Percentiles rank a stretch among this genome's conserved stretches.
Conservation (phyloP, 30 jellyfish, hydroid and myxozoan genomes). For the Cassiopea andromeda region DNA sequence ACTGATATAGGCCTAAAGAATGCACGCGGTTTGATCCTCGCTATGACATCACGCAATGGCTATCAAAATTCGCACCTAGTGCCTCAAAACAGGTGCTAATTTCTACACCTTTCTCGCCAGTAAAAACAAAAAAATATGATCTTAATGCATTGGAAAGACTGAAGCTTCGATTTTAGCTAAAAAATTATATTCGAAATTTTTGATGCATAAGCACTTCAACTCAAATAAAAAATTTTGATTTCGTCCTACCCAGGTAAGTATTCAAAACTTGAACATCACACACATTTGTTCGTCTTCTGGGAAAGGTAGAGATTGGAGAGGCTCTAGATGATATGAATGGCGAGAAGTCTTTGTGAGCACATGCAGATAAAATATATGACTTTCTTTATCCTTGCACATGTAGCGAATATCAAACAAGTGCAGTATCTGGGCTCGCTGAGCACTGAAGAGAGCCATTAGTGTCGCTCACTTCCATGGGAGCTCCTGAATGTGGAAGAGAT, state of each 20-base stretch:
- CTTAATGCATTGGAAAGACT: too few species aligned
- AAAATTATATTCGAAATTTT: too few species aligned
- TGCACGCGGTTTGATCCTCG: too few species aligned
- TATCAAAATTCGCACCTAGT: too few species aligned
- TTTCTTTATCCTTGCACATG: constrained; percentile 20
- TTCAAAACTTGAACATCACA: constrained; percentile 30
- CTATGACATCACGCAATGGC: too few species aligned
- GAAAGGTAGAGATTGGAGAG: constrained; percentile 32
- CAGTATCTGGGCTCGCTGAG: not conserved
- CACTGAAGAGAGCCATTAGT: constrained; percentile 22
- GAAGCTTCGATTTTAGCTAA: too few species aligned
- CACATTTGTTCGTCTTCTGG: constrained; percentile 29
- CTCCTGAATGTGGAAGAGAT: constrained; percentile 15
- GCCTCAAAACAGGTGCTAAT: too few species aligned
- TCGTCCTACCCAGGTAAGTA: constrained; percentile 20
- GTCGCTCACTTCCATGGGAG: constrained; percentile 21
- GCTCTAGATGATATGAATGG: constrained; percentile 40
- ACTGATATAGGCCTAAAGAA: too few species aligned
- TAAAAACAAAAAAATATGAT: too few species aligned
- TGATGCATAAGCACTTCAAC: not conserved
- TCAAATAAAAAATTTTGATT: constrained; percentile 23
- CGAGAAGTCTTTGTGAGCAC: constrained; percentile 28
- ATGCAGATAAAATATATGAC: not conserved
- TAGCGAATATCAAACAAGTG: constrained; percentile 20
- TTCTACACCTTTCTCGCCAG: too few species aligned